phyloP scores from a whole-genome alignment of 2,888 invertebrate genomes.

The Melieria picta region DNA sequence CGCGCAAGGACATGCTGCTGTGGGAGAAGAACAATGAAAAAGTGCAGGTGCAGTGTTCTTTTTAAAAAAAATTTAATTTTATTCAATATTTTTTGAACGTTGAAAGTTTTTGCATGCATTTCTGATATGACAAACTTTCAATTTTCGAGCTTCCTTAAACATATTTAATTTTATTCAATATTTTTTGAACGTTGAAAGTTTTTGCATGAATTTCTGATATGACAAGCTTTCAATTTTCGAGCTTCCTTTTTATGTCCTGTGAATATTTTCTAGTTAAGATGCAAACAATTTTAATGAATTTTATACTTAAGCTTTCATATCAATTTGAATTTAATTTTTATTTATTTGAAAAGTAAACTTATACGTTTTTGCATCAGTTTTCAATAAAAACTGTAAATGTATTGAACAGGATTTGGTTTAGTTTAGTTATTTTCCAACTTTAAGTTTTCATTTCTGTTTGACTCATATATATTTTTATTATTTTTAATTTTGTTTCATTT shows the following conservation, averaged over 20 bases:
- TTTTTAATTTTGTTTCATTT: slow-evolving; percentile 56
- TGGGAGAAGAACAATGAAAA: slow-evolving; percentile 67
- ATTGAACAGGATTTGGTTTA: not conserved
- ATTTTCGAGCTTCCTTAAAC: not conserved
- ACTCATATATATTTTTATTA: slow-evolving; percentile 53
- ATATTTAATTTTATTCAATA: not conserved
- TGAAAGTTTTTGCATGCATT: not conserved
- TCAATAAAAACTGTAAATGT: too few relatives aligned
- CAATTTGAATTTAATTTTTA: too few relatives aligned
- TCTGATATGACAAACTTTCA: slow-evolving; percentile 13
- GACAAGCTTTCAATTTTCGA: slow-evolving; percentile 19
- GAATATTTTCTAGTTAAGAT: too few relatives aligned
- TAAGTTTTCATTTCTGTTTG: slow-evolving; percentile 44
- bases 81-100: not conserved
- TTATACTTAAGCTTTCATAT: too few relatives aligned
- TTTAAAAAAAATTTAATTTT: too few relatives aligned
- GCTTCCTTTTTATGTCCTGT: not conserved
- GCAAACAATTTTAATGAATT: too few relatives aligned
- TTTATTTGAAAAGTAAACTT: too few relatives aligned
- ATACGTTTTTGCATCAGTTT: too few relatives aligned
- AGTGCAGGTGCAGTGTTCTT: slow-evolving; percentile 56
- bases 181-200: not conserved
- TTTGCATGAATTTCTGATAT: not conserved
- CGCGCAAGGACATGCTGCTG: slow-evolving; percentile 64
- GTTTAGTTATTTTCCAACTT: slow-evolving; percentile 47